phyloP scores from a whole-genome alignment of 1,140 invertebrate species.

The Penaeus vannamei region DNA sequence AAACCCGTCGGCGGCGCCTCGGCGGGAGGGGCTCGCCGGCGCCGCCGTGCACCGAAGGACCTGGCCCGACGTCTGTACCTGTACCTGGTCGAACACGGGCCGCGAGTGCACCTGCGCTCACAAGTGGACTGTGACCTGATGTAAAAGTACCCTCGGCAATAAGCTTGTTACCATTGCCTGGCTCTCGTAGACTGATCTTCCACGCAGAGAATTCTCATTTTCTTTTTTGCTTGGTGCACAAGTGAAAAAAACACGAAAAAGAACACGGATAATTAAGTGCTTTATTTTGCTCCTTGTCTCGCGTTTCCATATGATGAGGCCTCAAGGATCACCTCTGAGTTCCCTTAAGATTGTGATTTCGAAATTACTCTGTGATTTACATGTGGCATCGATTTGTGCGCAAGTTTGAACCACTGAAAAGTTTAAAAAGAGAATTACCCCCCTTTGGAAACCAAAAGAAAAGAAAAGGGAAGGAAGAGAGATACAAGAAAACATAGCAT shows the following conservation, averaged over 20 bases:
- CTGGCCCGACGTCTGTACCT: too few relatives aligned
- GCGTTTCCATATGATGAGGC: neutral
- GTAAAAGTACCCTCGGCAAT: conserved; percentile 44
- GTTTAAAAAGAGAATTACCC: too few relatives aligned
- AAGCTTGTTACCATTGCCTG: conserved; percentile 10
- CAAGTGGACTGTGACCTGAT: conserved; percentile 37
- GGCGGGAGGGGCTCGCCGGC: too few relatives aligned
- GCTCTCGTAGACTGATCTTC: conserved; percentile 36
- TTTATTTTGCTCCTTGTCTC: conserved; percentile 57
- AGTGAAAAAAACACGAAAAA: conserved; percentile 1
- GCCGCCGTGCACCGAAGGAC: too few relatives aligned
- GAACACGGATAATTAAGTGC: conserved; percentile 25
- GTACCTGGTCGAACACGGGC: too few relatives aligned
- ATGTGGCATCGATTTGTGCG: conserved; percentile 33
- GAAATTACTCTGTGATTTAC: conserved; percentile 44
- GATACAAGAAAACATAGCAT: too few relatives aligned
- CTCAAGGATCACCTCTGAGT: neutral
- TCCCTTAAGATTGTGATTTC: conserved; percentile 30
- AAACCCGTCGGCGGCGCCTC: too few relatives aligned
- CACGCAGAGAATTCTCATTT: neutral
- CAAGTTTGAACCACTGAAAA: too few relatives aligned
- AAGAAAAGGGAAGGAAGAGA: too few relatives aligned
- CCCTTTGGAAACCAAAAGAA: too few relatives aligned
- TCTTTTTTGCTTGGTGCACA: conserved; percentile 25
- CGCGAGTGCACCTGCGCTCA: too few relatives aligned